phyloP scores from a whole-genome alignment of 2,113 vertebrate genomes.

The Zosterops pallidus region DNA sequence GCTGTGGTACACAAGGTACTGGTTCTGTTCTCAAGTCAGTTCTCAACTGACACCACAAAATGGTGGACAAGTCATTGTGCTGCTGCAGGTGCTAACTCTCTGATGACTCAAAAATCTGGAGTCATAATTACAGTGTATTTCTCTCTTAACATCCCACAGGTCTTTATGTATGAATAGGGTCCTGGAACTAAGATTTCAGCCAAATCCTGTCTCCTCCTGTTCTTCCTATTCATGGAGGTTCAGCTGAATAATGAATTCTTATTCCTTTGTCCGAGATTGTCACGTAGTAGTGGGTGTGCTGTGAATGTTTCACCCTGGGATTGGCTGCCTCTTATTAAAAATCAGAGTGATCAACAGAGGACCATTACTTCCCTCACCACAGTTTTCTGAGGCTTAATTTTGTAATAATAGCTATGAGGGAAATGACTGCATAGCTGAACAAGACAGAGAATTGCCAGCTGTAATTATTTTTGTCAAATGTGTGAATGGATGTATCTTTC shows the following conservation, averaged over 20 bases:
- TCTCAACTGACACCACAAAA: not conserved
- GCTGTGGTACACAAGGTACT: not conserved
- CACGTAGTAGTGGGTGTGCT: not conserved
- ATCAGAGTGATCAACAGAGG: not conserved
- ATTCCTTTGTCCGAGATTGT: not conserved
- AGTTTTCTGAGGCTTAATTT: conserved; percentile 5
- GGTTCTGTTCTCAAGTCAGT: not conserved
- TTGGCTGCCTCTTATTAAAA: not conserved
- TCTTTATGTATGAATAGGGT: not conserved
- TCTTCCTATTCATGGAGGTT: not conserved
- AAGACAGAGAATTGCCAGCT: not conserved
- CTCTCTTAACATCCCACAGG: not conserved
- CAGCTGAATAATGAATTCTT: not conserved
- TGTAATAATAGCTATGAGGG: not conserved
- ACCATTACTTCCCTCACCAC: not conserved
- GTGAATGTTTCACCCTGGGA: not conserved
- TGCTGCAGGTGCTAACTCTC: conserved; percentile 24
- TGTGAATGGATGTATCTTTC: not conserved
- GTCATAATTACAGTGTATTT: not conserved
- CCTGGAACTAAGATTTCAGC: not conserved
- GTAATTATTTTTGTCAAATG: not conserved
- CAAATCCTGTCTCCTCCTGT: not conserved
- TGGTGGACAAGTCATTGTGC: not conserved
- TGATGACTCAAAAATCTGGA: not conserved
- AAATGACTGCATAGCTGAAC: not conserved